Percentiles rank a stretch among this genome's conserved stretches.
phyloP scores from a whole-genome alignment of 2,888 invertebrate species.

The Tipula helvola region DNA sequence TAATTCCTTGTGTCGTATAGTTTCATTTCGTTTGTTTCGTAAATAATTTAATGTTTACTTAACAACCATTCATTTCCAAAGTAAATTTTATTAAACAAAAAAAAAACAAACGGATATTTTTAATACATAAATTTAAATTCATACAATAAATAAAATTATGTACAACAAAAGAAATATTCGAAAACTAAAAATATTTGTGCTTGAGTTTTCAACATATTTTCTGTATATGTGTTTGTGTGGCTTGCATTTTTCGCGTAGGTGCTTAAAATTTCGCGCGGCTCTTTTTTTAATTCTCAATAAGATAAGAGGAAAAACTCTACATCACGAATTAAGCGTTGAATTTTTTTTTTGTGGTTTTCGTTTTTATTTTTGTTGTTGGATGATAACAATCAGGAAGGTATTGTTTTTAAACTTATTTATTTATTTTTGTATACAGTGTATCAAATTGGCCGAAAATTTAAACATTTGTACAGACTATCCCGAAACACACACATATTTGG shows the following conservation, averaged over 20 bases:
- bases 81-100: not conserved
- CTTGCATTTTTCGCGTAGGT: not conserved
- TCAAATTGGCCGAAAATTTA: not conserved
- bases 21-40: too few relatives aligned
- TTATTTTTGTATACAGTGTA: not conserved
- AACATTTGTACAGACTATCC: not conserved
- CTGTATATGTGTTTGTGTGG: not conserved
- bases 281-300: not conserved
- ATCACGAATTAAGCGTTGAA: not conserved
- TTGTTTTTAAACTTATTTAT: not conserved
- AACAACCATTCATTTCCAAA: not conserved
- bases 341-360: not conserved
- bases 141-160: not conserved
- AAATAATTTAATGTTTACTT: too few relatives aligned
- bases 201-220: not conserved
- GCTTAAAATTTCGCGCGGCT: not conserved
- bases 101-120: not conserved
- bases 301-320: not conserved
- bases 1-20: too few relatives aligned
- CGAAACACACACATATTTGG: not conserved
- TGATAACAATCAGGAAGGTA: slow-evolving; percentile 4
- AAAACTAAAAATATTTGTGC: not conserved
- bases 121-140: not conserved
- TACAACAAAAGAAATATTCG: not conserved
- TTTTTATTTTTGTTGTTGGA: not conserved